Base-by-base conservation (phyloP, 2,797 vertebrate species). In the Melanotaenia pygmaea region DNA sequence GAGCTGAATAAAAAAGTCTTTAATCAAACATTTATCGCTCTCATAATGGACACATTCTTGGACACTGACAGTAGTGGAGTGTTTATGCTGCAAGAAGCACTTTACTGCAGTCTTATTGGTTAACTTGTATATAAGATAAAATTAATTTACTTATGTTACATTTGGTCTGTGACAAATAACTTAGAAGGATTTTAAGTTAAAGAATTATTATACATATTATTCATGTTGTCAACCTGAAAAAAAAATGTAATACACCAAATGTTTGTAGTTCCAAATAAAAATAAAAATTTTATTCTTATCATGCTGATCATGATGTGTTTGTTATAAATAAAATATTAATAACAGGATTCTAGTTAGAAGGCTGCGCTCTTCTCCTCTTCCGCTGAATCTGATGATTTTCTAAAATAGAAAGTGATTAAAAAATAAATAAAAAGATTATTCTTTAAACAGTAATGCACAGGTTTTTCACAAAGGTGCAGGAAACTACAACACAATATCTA, bases 371-470 rank as follows among this genome's bases (percentile, higher is more conserved):
- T 28, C 3, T 0, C 1, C 0, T 0, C 18, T 45, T 74, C 67
- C 28, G 47, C n/a, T 54, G 24, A 37, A 3, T 3, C 5, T n/a
- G 58, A 53, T 37, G 40, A 22, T 90, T 77, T 91, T 56, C 91
- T 92, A 69, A 76, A 87, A 76, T 5, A 30, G 1, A 72, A 61
- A 56, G 30, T 9, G 4, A 59, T 9, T 54, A 53, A 58, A 45
- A 51, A 14, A 60, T 43, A 5, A 13, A 43, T 20, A 47, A 45
- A 45, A 45, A 45, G 43, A 45, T 45, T 45, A 45, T 45, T 45
- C 43, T 45, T 45, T 45, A 20, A 2, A 50, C 5, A 43, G 7
- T 63, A 30, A 62, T 9, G 16, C 20, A 0, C 1, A 13, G 12
- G 59, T 1, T 10, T 16, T 50, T 14, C 6, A 59, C 7, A 34